These are phyloP conservation scores for Octodon degus DNA, from an alignment of 2,113 vertebrate species.

Conservation along the genomic window DNA sequence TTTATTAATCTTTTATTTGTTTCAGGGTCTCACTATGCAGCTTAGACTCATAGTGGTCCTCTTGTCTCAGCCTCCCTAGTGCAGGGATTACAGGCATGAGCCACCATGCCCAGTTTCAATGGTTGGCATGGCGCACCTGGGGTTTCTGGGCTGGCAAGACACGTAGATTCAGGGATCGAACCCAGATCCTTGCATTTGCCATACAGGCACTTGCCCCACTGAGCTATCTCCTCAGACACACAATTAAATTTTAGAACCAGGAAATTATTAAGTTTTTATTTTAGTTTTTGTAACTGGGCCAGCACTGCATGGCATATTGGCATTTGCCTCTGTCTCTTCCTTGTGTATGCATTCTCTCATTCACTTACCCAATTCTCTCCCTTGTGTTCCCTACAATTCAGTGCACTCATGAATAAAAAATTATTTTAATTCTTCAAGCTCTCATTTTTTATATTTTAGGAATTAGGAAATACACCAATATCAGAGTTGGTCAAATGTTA, in stretches of 20 bases:
- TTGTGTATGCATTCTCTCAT: not conserved
- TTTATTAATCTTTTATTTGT: too few relatives aligned
- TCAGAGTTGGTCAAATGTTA: not conserved
- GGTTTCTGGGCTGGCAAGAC: too few relatives aligned
- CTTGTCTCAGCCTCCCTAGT: too few relatives aligned
- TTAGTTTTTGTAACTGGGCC: not conserved
- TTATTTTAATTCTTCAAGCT: not conserved
- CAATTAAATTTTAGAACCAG: conserved; percentile 1
- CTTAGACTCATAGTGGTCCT: too few relatives aligned
- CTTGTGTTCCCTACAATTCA: not conserved
- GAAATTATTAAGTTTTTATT: not conserved
- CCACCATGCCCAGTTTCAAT: too few relatives aligned
- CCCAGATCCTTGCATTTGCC: too few relatives aligned
- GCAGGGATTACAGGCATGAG: too few relatives aligned
- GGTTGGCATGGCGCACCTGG: too few relatives aligned
- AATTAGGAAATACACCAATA: not conserved
- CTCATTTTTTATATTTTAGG: not conserved
- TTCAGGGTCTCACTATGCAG: too few relatives aligned
- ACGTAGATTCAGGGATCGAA: too few relatives aligned
- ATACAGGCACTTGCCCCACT: too few relatives aligned
- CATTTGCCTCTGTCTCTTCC: not conserved
- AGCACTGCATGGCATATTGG: not conserved
- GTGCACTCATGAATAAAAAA: not conserved
- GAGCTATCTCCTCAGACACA: not conserved
- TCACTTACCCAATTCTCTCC: not conserved